Conservation (phyloP, 1,140 invertebrate species). For the Copidosoma floridanum region DNA sequence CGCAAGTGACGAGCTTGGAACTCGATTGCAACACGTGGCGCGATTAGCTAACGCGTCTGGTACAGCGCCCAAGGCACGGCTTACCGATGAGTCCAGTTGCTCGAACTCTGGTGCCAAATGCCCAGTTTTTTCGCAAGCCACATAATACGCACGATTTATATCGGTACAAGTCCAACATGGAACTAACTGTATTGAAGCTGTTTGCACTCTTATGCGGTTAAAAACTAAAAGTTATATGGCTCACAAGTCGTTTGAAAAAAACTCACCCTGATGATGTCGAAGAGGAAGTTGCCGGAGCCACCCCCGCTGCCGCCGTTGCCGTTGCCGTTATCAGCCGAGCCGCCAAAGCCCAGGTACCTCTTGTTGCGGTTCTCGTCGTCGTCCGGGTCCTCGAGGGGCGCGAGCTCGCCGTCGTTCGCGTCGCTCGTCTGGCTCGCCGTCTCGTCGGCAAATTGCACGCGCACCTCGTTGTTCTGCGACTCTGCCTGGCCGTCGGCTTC, state of each 20-base stretch:
- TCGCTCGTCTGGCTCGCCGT: conserved; percentile 49
- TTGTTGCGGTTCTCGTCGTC: conserved; percentile 79
- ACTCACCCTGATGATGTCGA: conserved; percentile 83
- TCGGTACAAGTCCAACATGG: too few species aligned
- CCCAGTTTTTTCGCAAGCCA: too few species aligned
- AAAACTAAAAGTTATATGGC: too few species aligned
- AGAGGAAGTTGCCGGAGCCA: conserved; percentile 82
- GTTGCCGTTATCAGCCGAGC: conserved; percentile 43
- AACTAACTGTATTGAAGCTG: too few species aligned
- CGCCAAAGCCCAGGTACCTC: conserved; percentile 71
- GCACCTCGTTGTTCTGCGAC: conserved; percentile 64
- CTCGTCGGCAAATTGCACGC: conserved; percentile 64
- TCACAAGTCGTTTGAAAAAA: neutral
- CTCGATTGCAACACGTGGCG: too few species aligned
- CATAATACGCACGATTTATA: too few species aligned
- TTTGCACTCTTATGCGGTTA: too few species aligned
- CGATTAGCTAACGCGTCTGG: too few species aligned
- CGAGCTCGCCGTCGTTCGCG: conserved; percentile 55
- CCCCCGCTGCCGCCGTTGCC: conserved; percentile 60
- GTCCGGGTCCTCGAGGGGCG: conserved; percentile 61
- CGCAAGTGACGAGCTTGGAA: too few species aligned
- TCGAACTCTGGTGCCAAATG: too few species aligned
- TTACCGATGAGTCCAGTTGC: too few species aligned
- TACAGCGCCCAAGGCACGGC: too few species aligned
- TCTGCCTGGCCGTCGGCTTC: conserved; percentile 51